Conservation (phyloP, 2,888 invertebrate genomes). For the Sipha maydis region DNA sequence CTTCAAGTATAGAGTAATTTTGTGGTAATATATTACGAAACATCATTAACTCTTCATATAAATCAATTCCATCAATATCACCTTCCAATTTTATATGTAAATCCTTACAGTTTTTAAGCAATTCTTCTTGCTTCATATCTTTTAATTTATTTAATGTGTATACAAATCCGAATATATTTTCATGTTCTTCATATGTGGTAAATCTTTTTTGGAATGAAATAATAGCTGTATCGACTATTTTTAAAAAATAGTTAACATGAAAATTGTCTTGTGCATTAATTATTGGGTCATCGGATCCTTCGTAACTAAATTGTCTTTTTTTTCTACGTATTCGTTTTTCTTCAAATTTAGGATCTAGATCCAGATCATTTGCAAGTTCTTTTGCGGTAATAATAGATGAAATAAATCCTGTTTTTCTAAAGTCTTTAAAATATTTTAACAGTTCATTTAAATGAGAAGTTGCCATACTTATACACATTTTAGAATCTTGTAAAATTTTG, state of each 20-base stretch:
- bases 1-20: constrained; percentile 7
- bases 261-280: constrained; percentile 21
- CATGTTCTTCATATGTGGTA: not conserved
- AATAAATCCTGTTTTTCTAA: constrained; percentile 5
- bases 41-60: constrained; percentile 16
- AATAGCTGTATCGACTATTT: not conserved
- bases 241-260: not conserved
- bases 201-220: not conserved
- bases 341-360: not conserved
- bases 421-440: constrained; percentile 8
- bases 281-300: constrained; percentile 26
- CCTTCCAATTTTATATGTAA: constrained; percentile 2
- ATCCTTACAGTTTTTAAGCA: not conserved
- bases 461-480: constrained; percentile 16
- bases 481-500: constrained; percentile 16
- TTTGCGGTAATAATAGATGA: constrained; percentile 9
- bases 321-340: constrained; percentile 11
- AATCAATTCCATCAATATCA: constrained; percentile 14
- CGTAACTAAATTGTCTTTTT: constrained; percentile 35
- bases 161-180: not conserved
- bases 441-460: constrained; percentile 19
- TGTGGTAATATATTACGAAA: constrained; percentile 7
- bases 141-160: not conserved
- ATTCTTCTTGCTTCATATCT: not conserved
- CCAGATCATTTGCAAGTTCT: constrained; percentile 14